A percentile compares a stretch with the other conserved stretches of the same genome.
Evolutionary conservation across 2,113 vertebrate species (phyloP).

Genomic region (pig (Sus scrofa)): DNA sequence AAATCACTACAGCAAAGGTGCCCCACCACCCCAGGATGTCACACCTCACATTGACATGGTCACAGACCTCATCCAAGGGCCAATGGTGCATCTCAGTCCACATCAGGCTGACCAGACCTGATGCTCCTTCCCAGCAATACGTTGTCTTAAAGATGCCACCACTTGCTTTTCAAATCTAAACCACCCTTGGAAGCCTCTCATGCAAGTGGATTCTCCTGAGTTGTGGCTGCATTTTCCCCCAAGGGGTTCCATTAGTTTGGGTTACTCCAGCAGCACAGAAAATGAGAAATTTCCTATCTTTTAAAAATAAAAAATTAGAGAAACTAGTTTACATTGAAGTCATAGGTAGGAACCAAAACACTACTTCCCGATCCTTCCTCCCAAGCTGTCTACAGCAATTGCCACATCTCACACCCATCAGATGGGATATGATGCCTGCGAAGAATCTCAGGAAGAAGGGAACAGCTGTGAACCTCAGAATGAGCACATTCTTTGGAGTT

Average conservation of each 20-base stretch:
- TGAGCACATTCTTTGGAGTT: too few relatives aligned
- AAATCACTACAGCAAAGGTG: not conserved
- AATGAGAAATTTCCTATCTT: not conserved
- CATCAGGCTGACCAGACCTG: not conserved
- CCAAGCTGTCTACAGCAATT: not conserved
- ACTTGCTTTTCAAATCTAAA: not conserved
- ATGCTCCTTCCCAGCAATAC: not conserved
- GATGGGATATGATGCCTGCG: accelerated
- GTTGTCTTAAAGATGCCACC: not conserved
- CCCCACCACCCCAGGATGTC: not conserved
- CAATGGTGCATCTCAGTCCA: not conserved
- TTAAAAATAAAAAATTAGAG: not conserved
- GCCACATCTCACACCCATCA: not conserved
- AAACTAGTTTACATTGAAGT: not conserved
- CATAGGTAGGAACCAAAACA: not conserved
- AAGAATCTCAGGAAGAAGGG: not conserved
- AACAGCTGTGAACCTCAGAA: not conserved
- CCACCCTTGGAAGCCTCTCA: not conserved
- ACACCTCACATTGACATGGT: not conserved
- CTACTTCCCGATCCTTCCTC: not conserved
- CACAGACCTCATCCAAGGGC: not conserved
- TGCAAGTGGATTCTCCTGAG: not conserved
- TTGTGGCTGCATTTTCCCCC: not conserved
- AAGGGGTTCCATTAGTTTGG: not conserved
- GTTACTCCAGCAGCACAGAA: not conserved